Evolutionary conservation across 2,888 invertebrate species (phyloP), one percentile per base, ranked within the genome.

Genomic region (Aspidapion aeneum): DNA sequence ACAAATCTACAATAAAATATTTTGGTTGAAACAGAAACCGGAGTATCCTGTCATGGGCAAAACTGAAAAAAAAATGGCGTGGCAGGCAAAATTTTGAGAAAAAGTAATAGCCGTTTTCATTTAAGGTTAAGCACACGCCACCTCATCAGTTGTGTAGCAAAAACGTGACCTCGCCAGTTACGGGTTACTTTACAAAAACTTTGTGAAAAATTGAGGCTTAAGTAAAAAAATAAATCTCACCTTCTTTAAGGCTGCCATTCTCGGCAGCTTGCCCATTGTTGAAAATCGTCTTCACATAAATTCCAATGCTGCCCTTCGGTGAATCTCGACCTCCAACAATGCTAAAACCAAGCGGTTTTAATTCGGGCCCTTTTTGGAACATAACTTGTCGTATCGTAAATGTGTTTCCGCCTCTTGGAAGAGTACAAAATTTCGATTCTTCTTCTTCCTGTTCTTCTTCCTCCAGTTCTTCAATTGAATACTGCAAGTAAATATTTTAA

Each of bases 261-360:
- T 94, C 93, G 58, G 92, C 90, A 64, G 94, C 93, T 81, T 93
- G 91, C 48, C 94, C 94, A 67, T 89, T 87, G 49, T 91, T 89
- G 77, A 94, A 92, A 57, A 95, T 91, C 7, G 93, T 92, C 81
- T 94, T 92, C 2, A 95, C 91, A 78, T 91, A 94, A 77, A 95
- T 93, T 55, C 94, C 94, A 87, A 94, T 90, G 77, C 88, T 88
- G 55, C 93, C 94, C 79, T 91, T 91, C 0, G 93, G 91, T 1
- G 93, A 93, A 79, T 94, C 94, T 58, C 89, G 86, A 56, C 94
- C 95, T 59, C 94, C 95, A 22, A 94, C 94, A 72, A 94, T 93
- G 77, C 93, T 94, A 78, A 95, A 94, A 49, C 94, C 94, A 58
- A 94, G 83, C 61, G 93, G 93, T 79, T 93, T 94, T 73, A 90